Base-by-base conservation (phyloP, 2,797 vertebrate genomes). In the Tokudaia muenninki region DNA sequence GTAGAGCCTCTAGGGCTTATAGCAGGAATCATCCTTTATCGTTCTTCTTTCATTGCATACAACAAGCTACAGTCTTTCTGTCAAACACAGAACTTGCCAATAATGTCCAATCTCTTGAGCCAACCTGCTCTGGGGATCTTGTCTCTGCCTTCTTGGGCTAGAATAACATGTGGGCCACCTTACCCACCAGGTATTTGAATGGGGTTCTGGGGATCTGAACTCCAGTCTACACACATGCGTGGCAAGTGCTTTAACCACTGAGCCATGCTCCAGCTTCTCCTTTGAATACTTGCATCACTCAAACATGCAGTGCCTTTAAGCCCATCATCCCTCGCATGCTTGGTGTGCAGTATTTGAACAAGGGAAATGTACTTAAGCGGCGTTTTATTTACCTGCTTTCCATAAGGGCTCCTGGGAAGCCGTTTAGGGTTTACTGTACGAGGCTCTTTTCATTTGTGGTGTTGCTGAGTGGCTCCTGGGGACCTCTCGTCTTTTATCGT, bases 361-460 rank as follows among this genome's bases (percentile, higher is more conserved):
- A 82, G 87, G 97, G 95, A 97, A 96, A 72, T 57, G 17, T 59
- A 87, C 97, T 97, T 94, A 89, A 94, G 93, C 92, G 84, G 95
- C 93, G 72, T 97, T 98, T 98, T 98, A 97, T 98, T 98, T 97
- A 93, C 96, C 97, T 96, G 92, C 93, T 95, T 61, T 72, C 94
- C 6, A 0, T 82, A 93, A 97, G 21, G 90, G 92, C 94, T 98
- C 97, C 97, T 80, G 96, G 70, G 98, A 95, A 98, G 92, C 83
- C 47, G 0, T 29, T 96, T 90, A 74, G 82, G 81, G 92, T 63
- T 88, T 97, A 55, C 93, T 59, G 88, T 96, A 82, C 24, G 29
- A 91, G 83, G 77, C 96, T 90, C 94, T 96, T 93, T 59, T 90
- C 0, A 34, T 97, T 94, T 91, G 94, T 97, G 98, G 97, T 95